Percentiles rank a stretch among this genome's conserved stretches.
phyloP scores from a whole-genome alignment of 2,797 vertebrate species.

The Fundulus diaphanus region DNA sequence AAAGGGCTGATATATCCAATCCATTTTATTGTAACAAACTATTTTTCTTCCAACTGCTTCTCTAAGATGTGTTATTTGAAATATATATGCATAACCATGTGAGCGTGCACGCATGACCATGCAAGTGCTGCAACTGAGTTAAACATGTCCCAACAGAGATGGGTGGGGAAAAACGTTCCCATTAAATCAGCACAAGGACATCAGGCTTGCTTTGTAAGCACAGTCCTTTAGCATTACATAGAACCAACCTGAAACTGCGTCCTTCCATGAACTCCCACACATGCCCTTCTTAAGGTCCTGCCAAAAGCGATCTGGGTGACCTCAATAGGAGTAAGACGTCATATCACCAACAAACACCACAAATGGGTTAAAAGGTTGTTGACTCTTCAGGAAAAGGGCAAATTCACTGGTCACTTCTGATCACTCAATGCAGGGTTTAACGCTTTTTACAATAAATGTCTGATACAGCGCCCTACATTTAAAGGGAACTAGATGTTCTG shows the following conservation, averaged over 20 bases:
- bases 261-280: conserved; percentile 9
- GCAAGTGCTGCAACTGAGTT: conserved; percentile 4
- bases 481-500: conserved; percentile 11
- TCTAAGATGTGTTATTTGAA: conserved; percentile 13
- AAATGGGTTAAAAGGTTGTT: conserved; percentile 38
- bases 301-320: conserved; percentile 3
- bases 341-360: conserved; percentile 22
- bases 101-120: background rate
- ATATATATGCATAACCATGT: background rate
- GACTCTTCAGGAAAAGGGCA: conserved; percentile 24
- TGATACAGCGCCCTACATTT: background rate
- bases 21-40: conserved; percentile 13
- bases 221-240: background rate
- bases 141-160: conserved; percentile 7
- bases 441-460: background rate
- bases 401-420: conserved; percentile 18
- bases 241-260: conserved; percentile 3
- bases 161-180: background rate
- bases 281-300: conserved; percentile 32
- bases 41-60: conserved; percentile 11
- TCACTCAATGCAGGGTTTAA: background rate
- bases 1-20: background rate
- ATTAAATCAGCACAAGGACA: conserved; percentile 6
- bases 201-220: conserved; percentile 14
- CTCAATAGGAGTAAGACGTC: conserved; percentile 27